Evolutionary conservation across 2,797 vertebrate genomes (phyloP).

Genomic region (Lerista edwardsae): DNA sequence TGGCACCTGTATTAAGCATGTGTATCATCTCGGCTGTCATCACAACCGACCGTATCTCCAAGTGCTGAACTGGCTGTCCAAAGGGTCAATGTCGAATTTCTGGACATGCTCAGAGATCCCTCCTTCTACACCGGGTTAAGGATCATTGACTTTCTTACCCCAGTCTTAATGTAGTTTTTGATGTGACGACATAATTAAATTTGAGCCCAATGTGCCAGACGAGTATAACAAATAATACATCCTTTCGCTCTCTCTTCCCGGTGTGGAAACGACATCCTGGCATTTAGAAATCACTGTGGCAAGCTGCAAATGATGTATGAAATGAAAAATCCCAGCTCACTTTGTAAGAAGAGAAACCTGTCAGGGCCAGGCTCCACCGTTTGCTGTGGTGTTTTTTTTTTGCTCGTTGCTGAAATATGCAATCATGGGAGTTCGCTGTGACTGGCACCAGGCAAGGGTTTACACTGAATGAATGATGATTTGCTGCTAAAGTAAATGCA

Average conservation of each 20-base stretch:
- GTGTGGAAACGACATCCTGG: constrained; percentile 61
- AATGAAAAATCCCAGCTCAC: constrained; percentile 69
- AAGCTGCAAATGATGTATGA: constrained; percentile 76
- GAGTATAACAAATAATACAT: constrained; percentile 65
- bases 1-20: constrained; percentile 51
- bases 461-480: constrained; percentile 14
- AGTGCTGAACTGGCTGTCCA: constrained; percentile 57
- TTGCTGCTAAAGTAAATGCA: constrained; percentile 18
- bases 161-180: constrained; percentile 59
- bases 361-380: constrained; percentile 54
- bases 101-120: constrained; percentile 41
- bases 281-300: constrained; percentile 67
- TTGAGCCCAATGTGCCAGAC: constrained; percentile 49
- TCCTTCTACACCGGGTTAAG: constrained; percentile 58
- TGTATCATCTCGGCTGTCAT: constrained; percentile 46
- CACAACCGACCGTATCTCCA: constrained; percentile 43
- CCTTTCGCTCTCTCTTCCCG: constrained; percentile 59
- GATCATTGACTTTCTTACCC: constrained; percentile 50
- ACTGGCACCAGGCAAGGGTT: constrained; percentile 55
- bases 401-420: constrained; percentile 70
- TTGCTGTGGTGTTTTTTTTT: constrained; percentile 58
- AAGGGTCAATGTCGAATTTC: constrained; percentile 48
- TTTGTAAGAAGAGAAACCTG: constrained; percentile 60
- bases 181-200: constrained; percentile 68
- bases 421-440: constrained; percentile 56